Percentiles rank a stretch among this genome's conserved stretches.
phyloP scores from a whole-genome alignment of 2,888 invertebrate genomes.

The Steromphala cineraria region DNA sequence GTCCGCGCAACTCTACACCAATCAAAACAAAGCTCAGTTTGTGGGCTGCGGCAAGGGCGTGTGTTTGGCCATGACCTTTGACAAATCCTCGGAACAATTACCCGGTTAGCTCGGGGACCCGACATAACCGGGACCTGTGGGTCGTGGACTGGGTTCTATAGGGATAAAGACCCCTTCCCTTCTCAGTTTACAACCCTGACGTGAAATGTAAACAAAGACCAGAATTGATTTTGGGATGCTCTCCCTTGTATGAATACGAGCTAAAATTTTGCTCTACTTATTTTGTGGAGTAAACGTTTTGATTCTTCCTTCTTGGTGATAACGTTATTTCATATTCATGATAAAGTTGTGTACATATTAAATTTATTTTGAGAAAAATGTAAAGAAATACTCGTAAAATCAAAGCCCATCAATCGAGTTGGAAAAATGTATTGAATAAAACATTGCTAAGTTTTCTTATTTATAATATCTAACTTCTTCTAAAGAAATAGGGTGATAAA shows the following conservation, averaged over 20 bases:
- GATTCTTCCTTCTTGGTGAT: no score
- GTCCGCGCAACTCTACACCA: slow-evolving; percentile 8
- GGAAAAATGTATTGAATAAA: no score
- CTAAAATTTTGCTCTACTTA: neutral
- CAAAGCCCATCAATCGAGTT: no score
- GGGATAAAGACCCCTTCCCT: neutral
- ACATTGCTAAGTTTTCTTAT: no score
- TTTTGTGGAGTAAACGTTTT: no score
- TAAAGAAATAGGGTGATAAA: no score
- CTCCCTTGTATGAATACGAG: neutral
- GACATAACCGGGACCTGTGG: neutral
- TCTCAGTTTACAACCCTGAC: neutral
- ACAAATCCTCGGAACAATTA: neutral
- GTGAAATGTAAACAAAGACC: slow-evolving; percentile 1
- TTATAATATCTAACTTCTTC: no score
- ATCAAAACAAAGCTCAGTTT: neutral
- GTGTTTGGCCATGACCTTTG: neutral
- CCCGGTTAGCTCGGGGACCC: neutral
- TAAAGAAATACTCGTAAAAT: no score
- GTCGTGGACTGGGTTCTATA: neutral
- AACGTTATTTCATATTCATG: no score
- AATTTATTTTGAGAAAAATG: no score
- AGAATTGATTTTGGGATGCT: neutral
- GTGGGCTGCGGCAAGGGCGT: neutral
- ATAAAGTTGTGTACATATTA: no score